phyloP scores from a whole-genome alignment of 2,113 vertebrate genomes.

The Rafetus swinhoei region DNA sequence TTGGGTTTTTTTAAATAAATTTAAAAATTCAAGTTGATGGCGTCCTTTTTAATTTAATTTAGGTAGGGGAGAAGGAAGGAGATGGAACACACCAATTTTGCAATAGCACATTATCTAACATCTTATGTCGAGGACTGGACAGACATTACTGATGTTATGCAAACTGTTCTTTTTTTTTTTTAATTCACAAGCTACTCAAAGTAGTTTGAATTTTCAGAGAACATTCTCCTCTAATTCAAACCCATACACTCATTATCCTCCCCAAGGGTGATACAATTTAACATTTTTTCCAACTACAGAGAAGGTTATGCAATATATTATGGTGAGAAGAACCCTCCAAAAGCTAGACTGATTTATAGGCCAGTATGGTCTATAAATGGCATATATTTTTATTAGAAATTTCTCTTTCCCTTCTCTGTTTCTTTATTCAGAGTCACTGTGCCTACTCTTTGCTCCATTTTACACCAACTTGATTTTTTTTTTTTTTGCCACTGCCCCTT shows the following conservation, averaged over 20 bases:
- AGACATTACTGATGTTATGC: not conserved
- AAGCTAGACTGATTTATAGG: not conserved
- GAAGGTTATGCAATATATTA: not conserved
- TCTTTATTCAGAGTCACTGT: not conserved
- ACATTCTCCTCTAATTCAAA: not conserved
- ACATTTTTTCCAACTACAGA: not conserved
- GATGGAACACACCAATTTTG: not conserved
- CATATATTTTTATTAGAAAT: not conserved
- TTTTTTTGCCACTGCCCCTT: not conserved
- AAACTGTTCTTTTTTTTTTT: not conserved
- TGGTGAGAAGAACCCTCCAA: not conserved
- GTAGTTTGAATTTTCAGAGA: not conserved
- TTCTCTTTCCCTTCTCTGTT: not conserved
- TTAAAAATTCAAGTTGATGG: not conserved
- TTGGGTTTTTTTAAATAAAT: not conserved
- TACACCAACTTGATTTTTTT: not conserved
- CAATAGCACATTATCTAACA: not conserved
- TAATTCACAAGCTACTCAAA: accelerated
- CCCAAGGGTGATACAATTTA: not conserved
- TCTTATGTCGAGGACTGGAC: not conserved
- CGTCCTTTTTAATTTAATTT: not conserved
- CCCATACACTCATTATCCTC: not conserved
- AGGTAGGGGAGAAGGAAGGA: not conserved
- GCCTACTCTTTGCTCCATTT: not conserved
- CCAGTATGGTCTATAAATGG: not conserved